phyloP scores from a whole-genome alignment of 2,113 vertebrate species.

The Dendropsophus ebraccatus region DNA sequence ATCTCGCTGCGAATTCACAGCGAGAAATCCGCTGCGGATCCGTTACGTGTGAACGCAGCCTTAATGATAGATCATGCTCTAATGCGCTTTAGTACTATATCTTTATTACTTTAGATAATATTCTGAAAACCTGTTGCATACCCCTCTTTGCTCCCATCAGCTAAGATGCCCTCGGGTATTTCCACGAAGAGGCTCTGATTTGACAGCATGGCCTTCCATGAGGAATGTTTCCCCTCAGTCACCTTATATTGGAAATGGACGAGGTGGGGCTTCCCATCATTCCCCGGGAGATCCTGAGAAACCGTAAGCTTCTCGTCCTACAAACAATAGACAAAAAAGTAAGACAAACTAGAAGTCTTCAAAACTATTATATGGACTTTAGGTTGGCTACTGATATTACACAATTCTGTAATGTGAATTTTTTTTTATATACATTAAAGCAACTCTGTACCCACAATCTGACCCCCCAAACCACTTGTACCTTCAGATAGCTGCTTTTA shows the following conservation, averaged over 20 bases:
- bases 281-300: constrained; percentile 82
- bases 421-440: no score
- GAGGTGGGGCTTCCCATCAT: constrained; percentile 80
- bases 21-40: no score
- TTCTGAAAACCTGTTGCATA: constrained; percentile 64
- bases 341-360: not conserved
- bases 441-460: no score
- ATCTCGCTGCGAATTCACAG: no score
- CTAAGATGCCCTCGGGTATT: constrained; percentile 86
- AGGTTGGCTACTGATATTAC: no score
- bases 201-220: constrained; percentile 89
- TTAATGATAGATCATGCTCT: no score
- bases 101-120: not conserved
- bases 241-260: constrained; percentile 93
- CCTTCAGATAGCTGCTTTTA: no score
- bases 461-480: no score
- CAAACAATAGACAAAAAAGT: constrained; percentile 5
- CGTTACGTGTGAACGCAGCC: no score
- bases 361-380: no score
- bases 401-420: no score
- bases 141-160: constrained; percentile 97
- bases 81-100: no score
- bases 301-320: constrained; percentile 94
- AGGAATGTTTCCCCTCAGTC: constrained; percentile 86
- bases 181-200: constrained; percentile 92